A percentile compares a stretch with the other conserved stretches of the same genome.
phyloP scores from a whole-genome alignment of 2,797 vertebrate genomes.

The Gadopsis bispinosus region DNA sequence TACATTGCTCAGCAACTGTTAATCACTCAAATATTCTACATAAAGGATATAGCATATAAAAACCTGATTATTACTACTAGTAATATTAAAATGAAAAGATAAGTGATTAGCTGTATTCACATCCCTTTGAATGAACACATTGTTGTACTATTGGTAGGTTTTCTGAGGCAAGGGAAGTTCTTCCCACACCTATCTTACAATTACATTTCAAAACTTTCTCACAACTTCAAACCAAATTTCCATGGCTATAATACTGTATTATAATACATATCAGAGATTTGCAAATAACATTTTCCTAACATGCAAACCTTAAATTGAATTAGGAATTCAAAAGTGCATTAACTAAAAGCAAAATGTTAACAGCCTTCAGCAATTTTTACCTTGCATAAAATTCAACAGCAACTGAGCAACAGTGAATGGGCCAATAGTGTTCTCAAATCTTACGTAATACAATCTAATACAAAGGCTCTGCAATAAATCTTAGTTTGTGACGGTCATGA shows the following conservation, averaged over 20 bases:
- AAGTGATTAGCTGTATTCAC: background rate
- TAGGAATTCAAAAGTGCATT: constrained; percentile 8
- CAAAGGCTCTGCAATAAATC: constrained; percentile 21
- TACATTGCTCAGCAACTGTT: background rate
- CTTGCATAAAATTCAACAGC: background rate
- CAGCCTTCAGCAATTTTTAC: constrained; percentile 10
- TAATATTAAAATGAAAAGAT: background rate
- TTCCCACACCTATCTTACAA: constrained; percentile 15
- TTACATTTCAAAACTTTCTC: constrained; percentile 36
- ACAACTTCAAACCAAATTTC: constrained; percentile 29
- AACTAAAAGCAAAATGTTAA: constrained; percentile 8
- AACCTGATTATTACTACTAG: background rate
- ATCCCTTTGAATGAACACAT: background rate
- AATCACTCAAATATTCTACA: background rate
- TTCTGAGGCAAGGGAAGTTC: constrained; percentile 17
- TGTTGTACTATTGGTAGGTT: background rate
- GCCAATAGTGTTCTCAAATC: background rate
- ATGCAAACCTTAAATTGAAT: constrained; percentile 13
- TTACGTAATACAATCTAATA: constrained; percentile 2
- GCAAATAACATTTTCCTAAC: background rate
- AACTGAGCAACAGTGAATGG: background rate
- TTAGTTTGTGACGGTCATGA: background rate
- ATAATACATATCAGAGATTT: constrained; percentile 3
- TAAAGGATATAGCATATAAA: background rate
- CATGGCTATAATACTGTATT: background rate